A percentile compares a stretch with the other conserved stretches of the same genome.
These are phyloP conservation scores for Stenurella melanura DNA, from an alignment of 2,888 invertebrate species.

Conservation along the genomic window DNA sequence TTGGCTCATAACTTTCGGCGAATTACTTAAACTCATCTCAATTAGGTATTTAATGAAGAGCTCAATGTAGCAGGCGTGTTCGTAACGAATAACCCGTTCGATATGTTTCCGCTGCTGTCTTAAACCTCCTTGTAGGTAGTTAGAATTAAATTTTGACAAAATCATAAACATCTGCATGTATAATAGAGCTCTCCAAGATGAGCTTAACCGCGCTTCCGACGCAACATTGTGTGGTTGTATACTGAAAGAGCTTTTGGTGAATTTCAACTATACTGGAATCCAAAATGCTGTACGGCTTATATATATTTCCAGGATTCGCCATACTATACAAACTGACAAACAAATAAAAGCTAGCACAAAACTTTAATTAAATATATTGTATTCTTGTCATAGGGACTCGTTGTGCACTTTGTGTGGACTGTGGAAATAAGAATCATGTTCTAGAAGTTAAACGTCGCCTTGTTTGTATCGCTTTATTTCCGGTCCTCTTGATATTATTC, in stretches of 20 bases:
- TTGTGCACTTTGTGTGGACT: slow-evolving; percentile 21
- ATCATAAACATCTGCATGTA: slow-evolving; percentile 53
- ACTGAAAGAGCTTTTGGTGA: slow-evolving; percentile 33
- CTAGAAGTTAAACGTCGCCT: neutral
- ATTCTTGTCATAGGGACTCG: slow-evolving; percentile 29
- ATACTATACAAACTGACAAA: slow-evolving; percentile 33
- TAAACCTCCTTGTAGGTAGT: slow-evolving; percentile 24
- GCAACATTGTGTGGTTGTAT: slow-evolving; percentile 42
- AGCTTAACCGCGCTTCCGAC: slow-evolving; percentile 45
- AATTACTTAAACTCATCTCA: neutral
- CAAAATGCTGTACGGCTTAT: slow-evolving; percentile 32
- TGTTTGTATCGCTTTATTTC: neutral
- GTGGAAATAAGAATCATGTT: slow-evolving; percentile 39
- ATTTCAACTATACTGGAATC: slow-evolving; percentile 39
- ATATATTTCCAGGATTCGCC: slow-evolving; percentile 30
- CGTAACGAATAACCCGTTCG: neutral
- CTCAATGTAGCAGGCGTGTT: neutral
- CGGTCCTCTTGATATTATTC: slow-evolving; percentile 8
- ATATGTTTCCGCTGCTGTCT: slow-evolving; percentile 19
- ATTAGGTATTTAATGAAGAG: slow-evolving; percentile 10
- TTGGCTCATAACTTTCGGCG: neutral
- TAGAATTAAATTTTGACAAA: slow-evolving; percentile 52
- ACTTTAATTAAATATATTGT: slow-evolving; percentile 47
- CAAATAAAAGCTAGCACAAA: slow-evolving; percentile 41
- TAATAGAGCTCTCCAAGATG: slow-evolving; percentile 45